phyloP scores from a whole-genome alignment of 2,888 invertebrate genomes.

The Prenolepis imparis region DNA sequence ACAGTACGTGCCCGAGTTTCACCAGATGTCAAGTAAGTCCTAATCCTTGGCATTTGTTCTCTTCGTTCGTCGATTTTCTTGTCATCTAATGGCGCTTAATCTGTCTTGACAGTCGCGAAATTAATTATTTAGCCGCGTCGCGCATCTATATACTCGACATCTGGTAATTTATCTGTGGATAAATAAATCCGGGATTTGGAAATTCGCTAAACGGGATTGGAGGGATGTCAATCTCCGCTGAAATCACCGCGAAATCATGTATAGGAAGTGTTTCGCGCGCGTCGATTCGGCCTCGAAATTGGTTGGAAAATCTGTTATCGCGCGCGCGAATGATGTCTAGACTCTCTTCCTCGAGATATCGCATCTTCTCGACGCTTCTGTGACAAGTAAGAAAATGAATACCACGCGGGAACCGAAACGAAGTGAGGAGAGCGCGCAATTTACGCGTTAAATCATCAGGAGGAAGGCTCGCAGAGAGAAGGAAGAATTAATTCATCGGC shows the following conservation, averaged over 20 bases:
- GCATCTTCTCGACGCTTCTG: not conserved
- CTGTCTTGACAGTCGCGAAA: not conserved
- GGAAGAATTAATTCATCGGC: not conserved
- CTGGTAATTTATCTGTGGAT: slow-evolving; percentile 28
- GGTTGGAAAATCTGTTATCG: slow-evolving; percentile 44
- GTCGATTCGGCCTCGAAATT: slow-evolving; percentile 44
- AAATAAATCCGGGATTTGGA: slow-evolving; percentile 55
- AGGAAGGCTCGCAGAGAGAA: not conserved
- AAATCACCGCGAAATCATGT: slow-evolving; percentile 64
- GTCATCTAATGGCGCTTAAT: not conserved
- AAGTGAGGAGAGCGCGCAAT: not conserved
- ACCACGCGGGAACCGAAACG: not conserved
- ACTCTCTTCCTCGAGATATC: not conserved
- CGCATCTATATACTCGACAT: slow-evolving; percentile 18
- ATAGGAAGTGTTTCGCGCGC: slow-evolving; percentile 75
- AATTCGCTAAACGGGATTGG: slow-evolving; percentile 40
- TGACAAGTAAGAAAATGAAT: not conserved
- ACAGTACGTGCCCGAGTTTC: slow-evolving; percentile 87
- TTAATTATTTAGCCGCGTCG: slow-evolving; percentile 33
- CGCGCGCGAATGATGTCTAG: not conserved
- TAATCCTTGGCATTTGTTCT: not conserved
- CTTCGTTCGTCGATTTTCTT: not conserved
- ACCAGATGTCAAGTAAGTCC: slow-evolving; percentile 79
- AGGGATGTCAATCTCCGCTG: slow-evolving; percentile 76
- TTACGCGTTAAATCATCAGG: too few species aligned